A percentile compares a stretch with the other conserved stretches of the same genome.
phyloP scores from a whole-genome alignment of 1,140 invertebrate genomes.

The Spodoptera litura region DNA sequence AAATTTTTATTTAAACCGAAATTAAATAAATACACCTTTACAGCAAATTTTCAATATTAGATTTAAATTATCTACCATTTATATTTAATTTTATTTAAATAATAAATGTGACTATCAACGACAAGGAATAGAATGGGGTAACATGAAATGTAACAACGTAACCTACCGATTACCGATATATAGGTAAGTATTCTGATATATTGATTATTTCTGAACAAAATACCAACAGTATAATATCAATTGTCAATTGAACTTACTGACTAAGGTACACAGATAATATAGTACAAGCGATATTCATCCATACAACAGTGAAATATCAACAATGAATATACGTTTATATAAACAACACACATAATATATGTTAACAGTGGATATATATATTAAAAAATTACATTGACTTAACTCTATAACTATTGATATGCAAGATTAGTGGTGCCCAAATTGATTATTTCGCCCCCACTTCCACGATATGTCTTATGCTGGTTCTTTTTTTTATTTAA shows the following conservation, averaged over 20 bases:
- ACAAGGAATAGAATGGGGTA: constrained; percentile 2
- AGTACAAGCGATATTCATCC: constrained; percentile 45
- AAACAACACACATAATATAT: constrained; percentile 61
- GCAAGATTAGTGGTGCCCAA: constrained; percentile 60
- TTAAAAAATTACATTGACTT: constrained; percentile 59
- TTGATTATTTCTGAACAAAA: constrained; percentile 28
- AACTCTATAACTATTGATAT: constrained; percentile 74
- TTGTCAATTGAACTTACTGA: constrained; percentile 26
- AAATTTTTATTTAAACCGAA: constrained; percentile 81
- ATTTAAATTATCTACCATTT: constrained; percentile 73
- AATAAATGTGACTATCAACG: constrained; percentile 85
- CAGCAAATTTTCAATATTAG: constrained; percentile 78
- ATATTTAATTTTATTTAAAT: constrained; percentile 68
- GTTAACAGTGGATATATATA: constrained; percentile 64
- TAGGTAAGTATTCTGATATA: background rate
- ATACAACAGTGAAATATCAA: constrained; percentile 61
- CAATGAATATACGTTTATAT: constrained; percentile 64
- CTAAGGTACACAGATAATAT: constrained; percentile 42
- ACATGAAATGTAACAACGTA: constrained; percentile 12
- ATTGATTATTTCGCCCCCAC: constrained; percentile 52
- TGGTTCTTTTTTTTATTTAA: constrained; percentile 63
- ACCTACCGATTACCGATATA: constrained; percentile 11
- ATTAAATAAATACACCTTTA: constrained; percentile 82
- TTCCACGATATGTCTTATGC: constrained; percentile 72
- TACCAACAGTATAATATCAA: constrained; percentile 19